Evolutionary conservation across 2,888 invertebrate genomes (phyloP).

Genomic region (Loripinus fragilis): DNA sequence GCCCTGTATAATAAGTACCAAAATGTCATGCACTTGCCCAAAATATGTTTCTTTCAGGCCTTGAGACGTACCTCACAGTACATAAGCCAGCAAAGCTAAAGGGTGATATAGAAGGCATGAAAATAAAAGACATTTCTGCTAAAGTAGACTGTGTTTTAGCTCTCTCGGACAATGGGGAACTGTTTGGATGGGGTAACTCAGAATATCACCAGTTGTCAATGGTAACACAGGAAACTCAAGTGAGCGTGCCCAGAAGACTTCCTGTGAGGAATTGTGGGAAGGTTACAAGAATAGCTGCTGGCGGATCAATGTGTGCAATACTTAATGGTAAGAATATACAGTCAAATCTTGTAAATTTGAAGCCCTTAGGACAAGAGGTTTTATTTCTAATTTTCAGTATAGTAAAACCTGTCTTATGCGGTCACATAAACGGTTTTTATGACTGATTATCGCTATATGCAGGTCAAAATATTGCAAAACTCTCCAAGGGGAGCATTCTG

Average conservation of each 20-base stretch:
- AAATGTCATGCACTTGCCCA: too few species aligned
- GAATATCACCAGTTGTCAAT: conserved; percentile 94
- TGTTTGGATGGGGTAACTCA: conserved; percentile 98
- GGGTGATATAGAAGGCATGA: conserved; percentile 93
- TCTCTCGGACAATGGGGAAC: conserved; percentile 92
- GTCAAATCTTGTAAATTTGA: too few species aligned
- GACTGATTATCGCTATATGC: too few species aligned
- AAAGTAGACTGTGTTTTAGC: conserved; percentile 95
- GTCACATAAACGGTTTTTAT: too few species aligned
- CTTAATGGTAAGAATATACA: conserved; percentile 94
- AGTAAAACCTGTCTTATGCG: too few species aligned
- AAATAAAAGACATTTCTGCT: conserved; percentile 91
- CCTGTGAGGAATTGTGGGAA: conserved; percentile 86
- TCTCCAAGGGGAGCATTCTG: too few species aligned
- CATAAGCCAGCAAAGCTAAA: conserved; percentile 84
- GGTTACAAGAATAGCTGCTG: conserved; percentile 91
- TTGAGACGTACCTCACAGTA: conserved; percentile 78
- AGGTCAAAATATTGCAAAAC: too few species aligned
- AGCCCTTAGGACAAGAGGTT: too few species aligned
- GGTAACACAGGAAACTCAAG: conserved; percentile 85
- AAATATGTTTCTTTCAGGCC: conserved; percentile 78
- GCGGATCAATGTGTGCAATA: conserved; percentile 93
- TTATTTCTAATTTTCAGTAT: too few species aligned
- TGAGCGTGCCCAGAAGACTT: conserved; percentile 89
- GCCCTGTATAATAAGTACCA: too few species aligned